Conservation (phyloP, 2,888 invertebrate species). For the Euzetes globulus region DNA sequence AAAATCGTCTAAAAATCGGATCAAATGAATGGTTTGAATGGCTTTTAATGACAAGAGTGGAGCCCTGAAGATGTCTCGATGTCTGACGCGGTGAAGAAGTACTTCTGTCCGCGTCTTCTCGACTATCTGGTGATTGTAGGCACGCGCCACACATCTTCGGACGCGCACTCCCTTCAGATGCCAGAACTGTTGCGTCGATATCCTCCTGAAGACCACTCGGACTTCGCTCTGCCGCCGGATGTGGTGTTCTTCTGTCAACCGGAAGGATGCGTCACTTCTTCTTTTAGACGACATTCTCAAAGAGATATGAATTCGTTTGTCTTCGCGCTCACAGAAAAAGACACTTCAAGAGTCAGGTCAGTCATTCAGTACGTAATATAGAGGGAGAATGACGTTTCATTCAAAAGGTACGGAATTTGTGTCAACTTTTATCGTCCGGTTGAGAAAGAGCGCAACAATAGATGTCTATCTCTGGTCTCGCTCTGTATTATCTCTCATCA, state of each 20-base stretch:
- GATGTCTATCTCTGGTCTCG: constrained; percentile 70
- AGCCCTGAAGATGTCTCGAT: too few species aligned
- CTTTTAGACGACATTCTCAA: constrained; percentile 71
- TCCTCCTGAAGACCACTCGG: constrained; percentile 83
- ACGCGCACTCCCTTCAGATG: constrained; percentile 46
- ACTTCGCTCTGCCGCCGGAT: constrained; percentile 93
- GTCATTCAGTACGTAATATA: too few species aligned
- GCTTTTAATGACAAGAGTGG: too few species aligned
- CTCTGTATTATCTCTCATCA: constrained; percentile 97
- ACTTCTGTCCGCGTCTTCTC: constrained; percentile 56
- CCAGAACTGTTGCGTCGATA: constrained; percentile 92
- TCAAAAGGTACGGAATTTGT: constrained; percentile 73
- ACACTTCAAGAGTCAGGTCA: constrained; percentile 62
- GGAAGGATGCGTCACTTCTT: constrained; percentile 70
- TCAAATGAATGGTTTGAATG: too few species aligned
- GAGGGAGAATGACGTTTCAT: too few species aligned
- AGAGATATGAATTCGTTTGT: constrained; percentile 94
- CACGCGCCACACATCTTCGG: constrained; percentile 61
- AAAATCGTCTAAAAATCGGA: too few species aligned
- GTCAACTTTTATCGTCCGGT: constrained; percentile 95
- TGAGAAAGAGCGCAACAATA: constrained; percentile 42
- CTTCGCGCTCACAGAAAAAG: constrained; percentile 96
- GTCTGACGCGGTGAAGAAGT: constrained; percentile 46
- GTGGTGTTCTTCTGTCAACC: constrained; percentile 99
- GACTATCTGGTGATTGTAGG: constrained; percentile 98